phyloP scores from a whole-genome alignment of 2,888 invertebrate species.

The Euplexia lucipara region DNA sequence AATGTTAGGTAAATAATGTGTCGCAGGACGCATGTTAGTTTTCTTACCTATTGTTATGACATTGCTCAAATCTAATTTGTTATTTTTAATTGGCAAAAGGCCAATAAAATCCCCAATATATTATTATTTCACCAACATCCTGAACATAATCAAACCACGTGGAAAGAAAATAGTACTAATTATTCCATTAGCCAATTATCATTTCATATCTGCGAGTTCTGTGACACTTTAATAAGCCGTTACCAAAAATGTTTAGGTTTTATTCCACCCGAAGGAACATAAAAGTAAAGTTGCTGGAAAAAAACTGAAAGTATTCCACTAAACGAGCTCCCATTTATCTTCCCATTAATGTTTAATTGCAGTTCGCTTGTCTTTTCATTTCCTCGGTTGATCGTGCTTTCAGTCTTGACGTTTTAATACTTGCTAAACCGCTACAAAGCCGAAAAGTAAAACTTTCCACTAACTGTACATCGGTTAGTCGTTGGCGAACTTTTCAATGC shows the following conservation, averaged over 20 bases:
- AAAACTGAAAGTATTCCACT: conserved; percentile 15
- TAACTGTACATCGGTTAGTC: conserved; percentile 26
- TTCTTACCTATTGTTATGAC: background rate
- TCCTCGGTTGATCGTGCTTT: conserved; percentile 33
- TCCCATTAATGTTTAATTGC: conserved; percentile 51
- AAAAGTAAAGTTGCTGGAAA: conserved; percentile 11
- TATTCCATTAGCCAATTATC: conserved; percentile 35
- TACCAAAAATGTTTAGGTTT: conserved; percentile 17
- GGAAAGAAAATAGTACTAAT: conserved; percentile 12
- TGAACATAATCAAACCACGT: background rate
- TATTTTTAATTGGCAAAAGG: background rate
- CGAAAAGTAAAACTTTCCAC: conserved; percentile 24
- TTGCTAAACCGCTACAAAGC: conserved; percentile 34
- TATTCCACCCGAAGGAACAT: background rate
- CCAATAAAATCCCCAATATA: background rate
- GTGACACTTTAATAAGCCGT: conserved; percentile 25
- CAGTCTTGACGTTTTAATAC: conserved; percentile 47
- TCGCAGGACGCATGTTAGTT: background rate
- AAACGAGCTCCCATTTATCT: conserved; percentile 43
- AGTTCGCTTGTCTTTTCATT: conserved; percentile 53
- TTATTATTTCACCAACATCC: background rate
- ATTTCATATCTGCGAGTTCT: conserved; percentile 9
- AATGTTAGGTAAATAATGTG: background rate
- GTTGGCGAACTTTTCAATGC: conserved; percentile 23
- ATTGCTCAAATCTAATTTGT: too few species aligned